These are phyloP conservation scores for Allophyes oxyacanthae DNA, from an alignment of 2,888 invertebrate genomes.

Conservation along the genomic window DNA sequence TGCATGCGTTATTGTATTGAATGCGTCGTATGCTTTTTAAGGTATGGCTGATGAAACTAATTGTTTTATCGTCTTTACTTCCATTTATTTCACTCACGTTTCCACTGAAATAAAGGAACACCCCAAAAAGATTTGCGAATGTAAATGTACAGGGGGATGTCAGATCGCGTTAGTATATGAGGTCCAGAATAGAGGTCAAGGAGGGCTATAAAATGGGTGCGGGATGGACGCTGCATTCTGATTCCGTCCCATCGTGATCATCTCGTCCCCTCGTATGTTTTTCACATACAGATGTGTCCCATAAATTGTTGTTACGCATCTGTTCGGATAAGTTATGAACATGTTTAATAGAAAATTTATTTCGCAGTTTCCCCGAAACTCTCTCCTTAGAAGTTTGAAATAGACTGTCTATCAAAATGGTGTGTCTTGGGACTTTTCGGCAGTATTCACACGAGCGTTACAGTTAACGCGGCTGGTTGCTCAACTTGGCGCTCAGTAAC, in stretches of 20 bases:
- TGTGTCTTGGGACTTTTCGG: too few species aligned
- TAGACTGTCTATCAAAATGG: too few species aligned
- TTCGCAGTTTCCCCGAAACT: too few species aligned
- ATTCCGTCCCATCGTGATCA: constrained; percentile 17
- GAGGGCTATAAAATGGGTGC: constrained; percentile 37
- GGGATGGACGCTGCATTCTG: constrained; percentile 38
- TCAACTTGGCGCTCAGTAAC: too few species aligned
- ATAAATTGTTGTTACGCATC: constrained; percentile 14
- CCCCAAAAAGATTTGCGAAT: constrained; percentile 34
- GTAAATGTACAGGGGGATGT: constrained; percentile 31
- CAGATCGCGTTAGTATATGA: constrained; percentile 24
- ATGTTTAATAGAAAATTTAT: not conserved
- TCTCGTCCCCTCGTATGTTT: constrained; percentile 10
- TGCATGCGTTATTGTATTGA: too few species aligned
- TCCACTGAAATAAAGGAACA: constrained; percentile 28
- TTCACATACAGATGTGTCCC: not conserved
- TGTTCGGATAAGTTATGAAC: constrained; percentile 6
- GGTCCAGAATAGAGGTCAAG: constrained; percentile 28
- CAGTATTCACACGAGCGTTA: too few species aligned
- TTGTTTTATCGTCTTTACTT: too few species aligned
- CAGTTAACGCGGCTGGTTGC: too few species aligned
- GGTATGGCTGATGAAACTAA: too few species aligned
- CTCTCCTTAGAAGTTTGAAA: too few species aligned
- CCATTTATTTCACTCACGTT: not conserved
- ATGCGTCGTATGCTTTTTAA: too few species aligned